Percentiles rank a stretch among this genome's conserved stretches.
Conservation (phyloP, 2,113 vertebrate species). For the Pungitius pungitius region DNA sequence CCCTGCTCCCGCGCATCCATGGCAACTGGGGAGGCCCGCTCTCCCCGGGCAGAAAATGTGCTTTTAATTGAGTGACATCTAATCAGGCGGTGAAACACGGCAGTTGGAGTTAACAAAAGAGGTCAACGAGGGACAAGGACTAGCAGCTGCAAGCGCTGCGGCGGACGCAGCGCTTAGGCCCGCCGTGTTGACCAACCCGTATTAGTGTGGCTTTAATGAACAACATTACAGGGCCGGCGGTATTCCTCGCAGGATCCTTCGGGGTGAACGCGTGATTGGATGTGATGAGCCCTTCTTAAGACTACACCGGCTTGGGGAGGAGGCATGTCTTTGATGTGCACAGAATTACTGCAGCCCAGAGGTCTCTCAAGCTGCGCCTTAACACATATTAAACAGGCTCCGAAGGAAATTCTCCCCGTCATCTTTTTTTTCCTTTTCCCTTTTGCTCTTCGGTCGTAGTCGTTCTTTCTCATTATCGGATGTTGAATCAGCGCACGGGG, state of each 20-base stretch:
- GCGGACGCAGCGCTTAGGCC: conserved; percentile 5
- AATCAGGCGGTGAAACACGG: conserved; percentile 80
- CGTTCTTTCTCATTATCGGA: conserved; percentile 66
- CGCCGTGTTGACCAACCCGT: conserved; percentile 35
- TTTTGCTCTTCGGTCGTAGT: conserved; percentile 54
- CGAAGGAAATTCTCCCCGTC: conserved; percentile 67
- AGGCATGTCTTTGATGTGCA: conserved; percentile 76
- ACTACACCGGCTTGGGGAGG: conserved; percentile 65
- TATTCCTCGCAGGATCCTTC: conserved; percentile 63
- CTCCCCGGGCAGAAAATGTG: conserved; percentile 73
- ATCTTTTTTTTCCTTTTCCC: conserved; percentile 47
- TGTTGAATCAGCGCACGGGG: conserved; percentile 65
- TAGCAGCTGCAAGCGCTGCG: conserved; percentile 49
- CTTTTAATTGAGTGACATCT: conserved; percentile 84
- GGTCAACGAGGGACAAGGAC: conserved; percentile 66
- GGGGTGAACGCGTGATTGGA: conserved; percentile 71
- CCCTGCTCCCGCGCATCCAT: conserved; percentile 77
- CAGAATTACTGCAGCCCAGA: conserved; percentile 70
- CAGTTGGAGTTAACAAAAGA: conserved; percentile 75
- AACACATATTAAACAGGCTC: conserved; percentile 73
- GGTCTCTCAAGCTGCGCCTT: conserved; percentile 66
- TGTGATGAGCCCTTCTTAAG: conserved; percentile 74
- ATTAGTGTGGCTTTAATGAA: conserved; percentile 63
- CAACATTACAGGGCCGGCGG: conserved; percentile 53
- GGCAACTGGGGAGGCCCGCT: conserved; percentile 73